These are phyloP conservation scores for Drosophila oshimai DNA, from an alignment of 1,140 invertebrate genomes.

Conservation along the genomic window DNA sequence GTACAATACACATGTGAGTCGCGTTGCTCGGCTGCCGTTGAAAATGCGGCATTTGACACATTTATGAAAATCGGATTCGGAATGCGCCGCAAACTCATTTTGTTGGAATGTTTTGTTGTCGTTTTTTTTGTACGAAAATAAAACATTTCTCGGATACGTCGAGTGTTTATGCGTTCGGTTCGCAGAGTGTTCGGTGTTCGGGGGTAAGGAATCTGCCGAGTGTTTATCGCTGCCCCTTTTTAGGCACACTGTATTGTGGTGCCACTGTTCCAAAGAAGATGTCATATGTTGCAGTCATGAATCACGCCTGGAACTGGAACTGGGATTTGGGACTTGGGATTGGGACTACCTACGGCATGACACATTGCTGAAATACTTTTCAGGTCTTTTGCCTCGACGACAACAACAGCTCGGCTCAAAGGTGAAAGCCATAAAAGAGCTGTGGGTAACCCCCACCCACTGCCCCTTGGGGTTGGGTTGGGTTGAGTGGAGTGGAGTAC, in stretches of 20 bases:
- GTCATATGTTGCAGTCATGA: constrained; percentile 29
- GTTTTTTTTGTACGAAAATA: constrained; percentile 50
- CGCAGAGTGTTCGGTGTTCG: constrained; percentile 8
- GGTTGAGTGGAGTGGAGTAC: too few species aligned
- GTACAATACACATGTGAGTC: constrained; percentile 7
- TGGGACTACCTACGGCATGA: too few species aligned
- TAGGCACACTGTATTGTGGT: constrained; percentile 12
- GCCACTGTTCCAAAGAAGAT: constrained; percentile 17
- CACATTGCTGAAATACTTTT: constrained; percentile 44
- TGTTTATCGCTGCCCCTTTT: constrained; percentile 3
- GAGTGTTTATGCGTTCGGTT: constrained; percentile 20
- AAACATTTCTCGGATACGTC: constrained; percentile 34
- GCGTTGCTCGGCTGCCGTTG: constrained; percentile 44
- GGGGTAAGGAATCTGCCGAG: background rate
- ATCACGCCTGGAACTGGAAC: constrained; percentile 38
- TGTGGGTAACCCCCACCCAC: constrained; percentile 1
- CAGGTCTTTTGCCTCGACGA: constrained; percentile 17
- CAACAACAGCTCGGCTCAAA: constrained; percentile 31
- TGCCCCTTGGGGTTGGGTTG: background rate
- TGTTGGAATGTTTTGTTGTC: constrained; percentile 75
- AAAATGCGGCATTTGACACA: constrained; percentile 79
- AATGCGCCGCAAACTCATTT: constrained; percentile 77
- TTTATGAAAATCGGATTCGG: constrained; percentile 79
- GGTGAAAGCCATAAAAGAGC: constrained; percentile 62
- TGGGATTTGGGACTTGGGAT: too few species aligned